Percentiles rank a stretch among this genome's conserved stretches.
Conservation (phyloP, 2,797 vertebrate species). For the Mastacembelus armatus region DNA sequence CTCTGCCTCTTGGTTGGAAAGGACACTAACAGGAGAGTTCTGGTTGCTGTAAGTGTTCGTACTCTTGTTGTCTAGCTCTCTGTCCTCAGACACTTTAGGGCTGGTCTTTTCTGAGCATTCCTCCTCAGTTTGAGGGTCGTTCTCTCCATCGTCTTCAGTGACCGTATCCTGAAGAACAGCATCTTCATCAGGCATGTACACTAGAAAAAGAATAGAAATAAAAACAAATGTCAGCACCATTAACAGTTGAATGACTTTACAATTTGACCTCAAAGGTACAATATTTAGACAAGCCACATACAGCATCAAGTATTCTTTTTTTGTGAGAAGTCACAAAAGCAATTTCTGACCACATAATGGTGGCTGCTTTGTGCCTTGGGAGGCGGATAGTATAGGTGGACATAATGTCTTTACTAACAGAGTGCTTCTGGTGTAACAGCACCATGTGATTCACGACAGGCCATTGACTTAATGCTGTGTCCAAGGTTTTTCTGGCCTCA, state of each 20-base stretch:
- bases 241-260: background rate
- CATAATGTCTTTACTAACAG: slow-evolving; percentile 72
- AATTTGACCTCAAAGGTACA: background rate
- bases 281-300: slow-evolving; percentile 3
- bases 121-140: slow-evolving; percentile 89
- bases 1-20: slow-evolving; percentile 95
- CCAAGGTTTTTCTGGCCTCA: slow-evolving; percentile 74
- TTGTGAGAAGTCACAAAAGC: slow-evolving; percentile 9
- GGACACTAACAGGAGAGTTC: slow-evolving; percentile 94
- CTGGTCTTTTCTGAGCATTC: slow-evolving; percentile 91
- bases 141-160: slow-evolving; percentile 91
- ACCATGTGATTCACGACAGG: slow-evolving; percentile 76
- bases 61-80: slow-evolving; percentile 91
- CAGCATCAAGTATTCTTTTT: background rate
- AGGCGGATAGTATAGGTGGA: slow-evolving; percentile 46
- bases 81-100: slow-evolving; percentile 91
- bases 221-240: slow-evolving; percentile 30
- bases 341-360: slow-evolving; percentile 36
- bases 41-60: slow-evolving; percentile 91
- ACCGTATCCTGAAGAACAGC: slow-evolving; percentile 86
- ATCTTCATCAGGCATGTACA: slow-evolving; percentile 95
- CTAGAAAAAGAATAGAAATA: slow-evolving; percentile 73
- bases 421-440: slow-evolving; percentile 70
- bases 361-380: slow-evolving; percentile 37
- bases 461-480: slow-evolving; percentile 80